Percentiles rank a stretch among this genome's conserved stretches.
Conservation (phyloP, 2,888 invertebrate species). For the Drosophila silvestris region DNA sequence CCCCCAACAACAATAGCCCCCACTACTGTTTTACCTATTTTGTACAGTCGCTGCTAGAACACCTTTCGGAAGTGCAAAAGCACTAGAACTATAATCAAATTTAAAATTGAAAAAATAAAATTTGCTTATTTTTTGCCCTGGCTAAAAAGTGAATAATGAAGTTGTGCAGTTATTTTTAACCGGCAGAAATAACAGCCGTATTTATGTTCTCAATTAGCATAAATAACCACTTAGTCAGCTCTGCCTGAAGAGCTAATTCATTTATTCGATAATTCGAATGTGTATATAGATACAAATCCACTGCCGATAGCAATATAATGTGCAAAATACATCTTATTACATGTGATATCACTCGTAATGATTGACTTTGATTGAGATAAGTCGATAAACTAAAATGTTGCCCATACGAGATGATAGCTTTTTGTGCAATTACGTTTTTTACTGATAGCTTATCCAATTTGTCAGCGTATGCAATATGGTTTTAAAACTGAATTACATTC, state of each 20-base stretch:
- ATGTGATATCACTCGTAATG: background rate
- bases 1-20: no score
- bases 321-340: background rate
- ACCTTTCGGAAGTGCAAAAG: conserved; percentile 32
- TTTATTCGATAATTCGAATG: background rate
- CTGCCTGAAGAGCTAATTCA: background rate
- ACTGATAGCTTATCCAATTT: background rate
- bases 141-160: background rate
- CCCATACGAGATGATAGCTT: background rate
- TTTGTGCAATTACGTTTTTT: background rate
- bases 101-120: background rate
- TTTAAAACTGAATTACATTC: background rate
- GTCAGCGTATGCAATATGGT: background rate
- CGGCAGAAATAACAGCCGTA: background rate
- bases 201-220: background rate
- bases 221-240: background rate
- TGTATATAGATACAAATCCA: background rate
- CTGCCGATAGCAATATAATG: background rate
- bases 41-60: conserved; percentile 20
- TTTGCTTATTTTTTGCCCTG: background rate
- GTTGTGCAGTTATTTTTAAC: background rate
- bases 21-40: background rate
- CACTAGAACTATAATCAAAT: background rate
- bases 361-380: background rate
- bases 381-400: background rate